Conservation (phyloP, 2,113 vertebrate species). For the Peromyscus polionotus region DNA sequence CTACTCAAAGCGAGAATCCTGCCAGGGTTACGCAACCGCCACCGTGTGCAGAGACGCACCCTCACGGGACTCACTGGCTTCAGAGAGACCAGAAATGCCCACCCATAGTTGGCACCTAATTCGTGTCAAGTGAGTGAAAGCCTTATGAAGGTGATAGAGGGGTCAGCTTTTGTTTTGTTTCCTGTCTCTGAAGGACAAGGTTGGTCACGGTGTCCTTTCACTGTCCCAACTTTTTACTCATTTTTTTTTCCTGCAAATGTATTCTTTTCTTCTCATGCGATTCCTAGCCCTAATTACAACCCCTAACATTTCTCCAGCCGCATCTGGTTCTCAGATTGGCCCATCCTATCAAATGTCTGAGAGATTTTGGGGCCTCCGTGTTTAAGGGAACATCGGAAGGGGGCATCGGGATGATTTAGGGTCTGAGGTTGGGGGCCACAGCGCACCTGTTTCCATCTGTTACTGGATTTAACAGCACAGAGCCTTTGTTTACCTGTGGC, state of each 20-base stretch:
- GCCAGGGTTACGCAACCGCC: conserved; percentile 50
- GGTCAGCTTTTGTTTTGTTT: background rate
- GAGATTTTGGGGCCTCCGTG: background rate
- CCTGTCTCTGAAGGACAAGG: background rate
- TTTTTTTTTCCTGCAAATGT: background rate
- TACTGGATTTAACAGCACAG: background rate
- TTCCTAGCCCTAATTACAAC: background rate
- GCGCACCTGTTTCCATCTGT: background rate
- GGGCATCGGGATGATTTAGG: background rate
- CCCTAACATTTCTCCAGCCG: background rate
- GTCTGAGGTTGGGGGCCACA: background rate
- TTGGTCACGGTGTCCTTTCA: background rate
- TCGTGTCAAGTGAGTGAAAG: background rate
- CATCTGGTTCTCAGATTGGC: background rate
- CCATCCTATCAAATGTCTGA: background rate
- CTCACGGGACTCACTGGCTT: background rate
- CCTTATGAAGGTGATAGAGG: background rate
- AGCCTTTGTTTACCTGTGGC: background rate
- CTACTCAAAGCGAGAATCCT: background rate
- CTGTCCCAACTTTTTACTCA: background rate
- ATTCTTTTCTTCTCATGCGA: background rate
- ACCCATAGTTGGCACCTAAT: background rate
- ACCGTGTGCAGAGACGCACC: background rate
- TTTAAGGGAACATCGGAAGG: background rate
- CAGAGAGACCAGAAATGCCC: background rate